Percentiles rank a stretch among this genome's conserved stretches.
These are phyloP conservation scores for Triops longicaudatus DNA, from an alignment of 1,140 invertebrate genomes.

Conservation along the genomic window DNA sequence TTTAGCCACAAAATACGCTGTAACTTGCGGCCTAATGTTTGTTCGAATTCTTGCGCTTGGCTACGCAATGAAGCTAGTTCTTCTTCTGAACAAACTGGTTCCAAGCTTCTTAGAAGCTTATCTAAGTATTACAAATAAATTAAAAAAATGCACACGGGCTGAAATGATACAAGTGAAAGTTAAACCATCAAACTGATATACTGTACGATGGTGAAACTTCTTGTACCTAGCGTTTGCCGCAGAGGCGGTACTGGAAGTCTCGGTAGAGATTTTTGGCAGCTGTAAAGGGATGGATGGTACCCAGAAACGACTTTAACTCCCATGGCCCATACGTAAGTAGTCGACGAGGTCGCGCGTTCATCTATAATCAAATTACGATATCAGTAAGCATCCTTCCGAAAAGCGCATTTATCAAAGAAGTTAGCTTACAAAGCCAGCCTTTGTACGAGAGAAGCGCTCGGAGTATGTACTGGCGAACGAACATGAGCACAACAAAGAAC, in stretches of 20 bases:
- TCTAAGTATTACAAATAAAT: conserved; percentile 30
- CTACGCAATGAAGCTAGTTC: conserved; percentile 39
- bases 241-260: conserved; percentile 43
- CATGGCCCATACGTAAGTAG: conserved; percentile 41
- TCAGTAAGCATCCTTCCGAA: not conserved
- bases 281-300: conserved; percentile 43
- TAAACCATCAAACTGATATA: not conserved
- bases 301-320: conserved; percentile 42
- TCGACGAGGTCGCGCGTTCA: conserved; percentile 39
- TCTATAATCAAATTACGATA: conserved; percentile 35
- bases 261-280: conserved; percentile 44
- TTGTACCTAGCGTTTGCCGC: conserved; percentile 36
- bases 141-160: conserved; percentile 8
- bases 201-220: not conserved
- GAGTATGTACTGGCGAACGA: conserved; percentile 39
- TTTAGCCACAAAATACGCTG: conserved; percentile 43
- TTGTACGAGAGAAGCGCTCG: conserved; percentile 41
- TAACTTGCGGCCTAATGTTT: conserved; percentile 40
- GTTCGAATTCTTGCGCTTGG: conserved; percentile 43
- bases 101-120: conserved; percentile 41
- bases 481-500: conserved; percentile 41
- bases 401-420: conserved; percentile 16
- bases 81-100: conserved; percentile 42
- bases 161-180: not conserved
- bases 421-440: conserved; percentile 42